Base-by-base conservation (phyloP, 2,113 vertebrate species). In the Dissostichus mawsoni region DNA sequence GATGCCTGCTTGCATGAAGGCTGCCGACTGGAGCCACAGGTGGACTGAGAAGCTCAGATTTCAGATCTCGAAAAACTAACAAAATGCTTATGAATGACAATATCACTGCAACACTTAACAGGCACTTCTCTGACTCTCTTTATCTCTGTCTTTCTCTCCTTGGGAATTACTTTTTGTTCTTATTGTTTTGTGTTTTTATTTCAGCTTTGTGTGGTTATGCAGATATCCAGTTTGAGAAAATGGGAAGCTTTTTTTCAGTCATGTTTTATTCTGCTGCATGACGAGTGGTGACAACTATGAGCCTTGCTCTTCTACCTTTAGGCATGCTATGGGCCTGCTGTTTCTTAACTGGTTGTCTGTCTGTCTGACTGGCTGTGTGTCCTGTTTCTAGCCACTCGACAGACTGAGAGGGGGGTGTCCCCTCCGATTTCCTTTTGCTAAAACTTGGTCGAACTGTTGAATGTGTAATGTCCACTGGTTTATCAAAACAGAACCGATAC, bases 1-100 rank as follows among this genome's bases (percentile, higher is more conserved):
- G 95, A 95, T 99, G 98, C 98, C 97, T 99, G 98, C 97, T 98
- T 99, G 98, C 98, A 99, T 99, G 98, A 95, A 81, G 92, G 93
- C 93, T 95, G 90, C 90, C 85, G 50, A 92, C 90, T 90, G 93
- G 93, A 94, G 92, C 90, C 92, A 94, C 94, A 92, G 92, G 92
- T 90, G 93, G 91, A 91, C 92, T 92, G 86, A 91, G 86, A 92
- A 72, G 75, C 90, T 95, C 89, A 87, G 76, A 87, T 78, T 90
- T 78, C 81, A 83, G 89, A 90, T 80, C 66, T 89, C 66, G 47
- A 92, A 41, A 6, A 41, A 94, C 92, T 93, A 94, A 95, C 93
- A 88, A 90, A 87, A 84, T 70, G 90, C 90, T 91, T 85, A 84
- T 90, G 91, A 93, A 94, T 93, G 92, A 94, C 90, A 83, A 93